Evolutionary conservation across 2,113 vertebrate genomes (phyloP).

Genomic region (Megatriorchis doriae): DNA sequence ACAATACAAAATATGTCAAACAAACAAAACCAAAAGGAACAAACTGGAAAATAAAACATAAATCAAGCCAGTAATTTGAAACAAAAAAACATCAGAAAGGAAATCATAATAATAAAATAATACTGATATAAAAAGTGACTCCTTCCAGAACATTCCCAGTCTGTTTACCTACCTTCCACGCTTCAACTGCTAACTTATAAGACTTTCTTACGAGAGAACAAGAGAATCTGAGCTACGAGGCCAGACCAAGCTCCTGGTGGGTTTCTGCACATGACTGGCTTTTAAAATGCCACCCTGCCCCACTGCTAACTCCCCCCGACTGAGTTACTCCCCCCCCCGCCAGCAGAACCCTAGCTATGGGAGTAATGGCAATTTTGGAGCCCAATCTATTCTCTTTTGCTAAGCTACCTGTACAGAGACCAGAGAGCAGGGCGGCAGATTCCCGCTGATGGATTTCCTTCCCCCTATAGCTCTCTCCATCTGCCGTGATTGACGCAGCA

Average conservation of each 20-base stretch:
- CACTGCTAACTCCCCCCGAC: neutral
- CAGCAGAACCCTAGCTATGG: neutral
- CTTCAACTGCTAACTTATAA: constrained; percentile 84
- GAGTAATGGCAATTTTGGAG: neutral
- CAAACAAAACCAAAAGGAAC: constrained; percentile 31
- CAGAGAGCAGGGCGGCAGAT: neutral
- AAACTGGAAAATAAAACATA: constrained; percentile 32
- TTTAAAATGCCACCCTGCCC: neutral
- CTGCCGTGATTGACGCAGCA: neutral
- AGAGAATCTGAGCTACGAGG: constrained; percentile 59
- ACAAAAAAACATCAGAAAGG: constrained; percentile 41
- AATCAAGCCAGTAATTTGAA: constrained; percentile 5
- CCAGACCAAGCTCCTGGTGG: constrained; percentile 70
- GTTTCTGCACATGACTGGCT: constrained; percentile 46
- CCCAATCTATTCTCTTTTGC: neutral
- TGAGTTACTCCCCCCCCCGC: neutral
- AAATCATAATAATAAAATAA: constrained; percentile 62
- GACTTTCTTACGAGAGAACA: constrained; percentile 89
- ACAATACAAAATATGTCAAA: neutral
- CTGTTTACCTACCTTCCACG: constrained; percentile 93
- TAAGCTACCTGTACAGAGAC: neutral
- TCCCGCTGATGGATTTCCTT: neutral
- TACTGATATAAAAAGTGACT: constrained; percentile 68
- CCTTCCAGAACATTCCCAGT: constrained; percentile 69
- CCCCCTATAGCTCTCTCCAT: neutral